Evolutionary conservation across 2,797 vertebrate species (phyloP), one percentile per base, ranked within the genome.

Genomic region (Tauraco hartlaubi): DNA sequence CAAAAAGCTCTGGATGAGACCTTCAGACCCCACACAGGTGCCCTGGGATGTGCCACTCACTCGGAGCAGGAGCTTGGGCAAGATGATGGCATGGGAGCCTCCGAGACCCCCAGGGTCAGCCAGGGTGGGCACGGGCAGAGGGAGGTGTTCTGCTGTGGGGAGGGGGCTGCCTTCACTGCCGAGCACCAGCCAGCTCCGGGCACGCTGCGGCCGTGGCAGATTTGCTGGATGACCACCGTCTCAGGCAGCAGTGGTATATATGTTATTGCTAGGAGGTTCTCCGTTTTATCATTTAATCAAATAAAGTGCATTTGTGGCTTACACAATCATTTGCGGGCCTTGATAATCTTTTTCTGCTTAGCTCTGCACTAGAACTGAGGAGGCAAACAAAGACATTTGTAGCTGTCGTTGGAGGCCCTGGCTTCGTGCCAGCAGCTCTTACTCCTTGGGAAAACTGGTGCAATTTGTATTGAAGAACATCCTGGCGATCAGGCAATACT

Each of bases 251-350:
- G 90, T 1, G 3, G 54, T 5, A 5, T n/a, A 9, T n/a, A 9
- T 35, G 85, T 14, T 90, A 46, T 35, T 66, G 64, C 91, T 76
- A 86, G 62, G 94, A 96, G 94, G 85, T 92, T 96, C 90, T 82
- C 91, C 91, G 51, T 97, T 95, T 94, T 92, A 96, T 95, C 93
- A 91, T 95, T 97, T 97, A 95, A 97, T 97, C 95, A 97, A 96
- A 97, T 91, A 93, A 97, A 97, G 91, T 96, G 90, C 94, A 94
- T 95, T 97, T 94, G 92, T 92, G 88, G 91, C 85, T 95, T 95
- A 95, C 84, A 96, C 84, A 87, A 94, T 92, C 90, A 74, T 96
- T 96, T 71, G 46, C 76, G 59, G 91, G n/a, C 90, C 94, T 82
- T 81, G 52, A 83, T 97, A 96, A 97, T 97, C 94, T 94, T 96